phyloP scores from a whole-genome alignment of 2,113 vertebrate genomes.

The Dendrocopos noguchii region DNA sequence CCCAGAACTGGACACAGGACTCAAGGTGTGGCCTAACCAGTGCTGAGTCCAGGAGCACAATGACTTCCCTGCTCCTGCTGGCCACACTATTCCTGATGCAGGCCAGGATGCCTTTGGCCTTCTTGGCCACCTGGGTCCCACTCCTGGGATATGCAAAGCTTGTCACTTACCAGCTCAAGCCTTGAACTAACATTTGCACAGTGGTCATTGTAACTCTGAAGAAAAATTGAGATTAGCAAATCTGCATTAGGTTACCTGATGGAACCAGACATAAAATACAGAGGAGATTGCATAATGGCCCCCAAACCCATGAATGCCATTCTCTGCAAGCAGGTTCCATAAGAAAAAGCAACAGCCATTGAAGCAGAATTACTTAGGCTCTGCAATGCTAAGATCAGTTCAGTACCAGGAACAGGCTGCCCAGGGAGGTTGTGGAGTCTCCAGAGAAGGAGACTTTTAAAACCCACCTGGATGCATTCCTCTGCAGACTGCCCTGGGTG shows the following conservation, averaged over 20 bases:
- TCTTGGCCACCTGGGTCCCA: not conserved
- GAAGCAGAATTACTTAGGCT: not conserved
- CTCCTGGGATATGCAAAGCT: not conserved
- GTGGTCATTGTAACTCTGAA: not conserved
- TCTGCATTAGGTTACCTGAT: not conserved
- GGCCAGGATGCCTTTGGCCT: too few species aligned
- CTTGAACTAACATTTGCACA: not conserved
- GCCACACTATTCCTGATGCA: too few species aligned
- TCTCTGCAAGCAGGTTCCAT: not conserved
- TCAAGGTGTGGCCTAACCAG: too few species aligned
- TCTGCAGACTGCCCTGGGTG: too few species aligned
- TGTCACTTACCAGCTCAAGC: not conserved
- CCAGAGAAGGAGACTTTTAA: too few species aligned
- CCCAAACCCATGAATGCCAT: not conserved
- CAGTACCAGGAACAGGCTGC: not conserved
- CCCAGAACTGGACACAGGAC: too few species aligned
- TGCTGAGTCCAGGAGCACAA: too few species aligned
- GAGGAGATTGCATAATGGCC: not conserved
- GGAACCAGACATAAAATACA: not conserved
- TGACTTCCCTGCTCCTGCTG: too few species aligned
- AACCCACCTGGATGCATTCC: too few species aligned
- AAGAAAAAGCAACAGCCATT: not conserved
- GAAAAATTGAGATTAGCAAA: not conserved
- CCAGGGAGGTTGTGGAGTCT: too few species aligned
- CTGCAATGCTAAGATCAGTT: not conserved